phyloP scores from a whole-genome alignment of 37 sponge, comb jelly and placozoan species.

The Eunapius fragilis region DNA sequence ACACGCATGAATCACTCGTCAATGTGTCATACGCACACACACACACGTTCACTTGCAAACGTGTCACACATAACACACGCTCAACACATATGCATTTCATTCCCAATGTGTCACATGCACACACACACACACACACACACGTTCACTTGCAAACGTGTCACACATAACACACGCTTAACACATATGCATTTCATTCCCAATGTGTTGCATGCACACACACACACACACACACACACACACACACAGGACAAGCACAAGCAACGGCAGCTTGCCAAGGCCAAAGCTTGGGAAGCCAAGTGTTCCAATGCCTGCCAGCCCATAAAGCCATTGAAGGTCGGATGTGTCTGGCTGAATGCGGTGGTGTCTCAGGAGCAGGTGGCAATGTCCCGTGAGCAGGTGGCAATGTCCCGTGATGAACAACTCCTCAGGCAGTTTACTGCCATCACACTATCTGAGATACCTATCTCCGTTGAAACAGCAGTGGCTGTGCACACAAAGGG shows the following conservation, averaged over 20 bases:
- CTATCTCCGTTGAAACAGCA: constrained; percentile 12
- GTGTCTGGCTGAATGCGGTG: constrained; percentile 41
- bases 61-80: not conserved
- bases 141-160: no score
- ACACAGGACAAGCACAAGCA: constrained; percentile 1
- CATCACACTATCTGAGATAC: constrained; percentile 28
- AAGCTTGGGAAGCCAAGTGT: constrained; percentile 86
- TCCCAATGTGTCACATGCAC: not conserved
- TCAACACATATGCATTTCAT: not conserved
- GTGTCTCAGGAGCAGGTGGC: not conserved
- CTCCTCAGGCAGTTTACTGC: constrained; percentile 45
- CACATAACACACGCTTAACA: not conserved
- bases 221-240: not conserved
- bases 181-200: no score
- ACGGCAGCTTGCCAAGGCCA: constrained; percentile 61
- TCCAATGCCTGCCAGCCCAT: constrained; percentile 60
- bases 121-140: not conserved
- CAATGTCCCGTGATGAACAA: constrained; percentile 18
- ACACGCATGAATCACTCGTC: no score
- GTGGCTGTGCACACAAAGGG: not conserved
- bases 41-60: not conserved
- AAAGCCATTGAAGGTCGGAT: constrained; percentile 69
- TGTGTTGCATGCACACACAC: not conserved
- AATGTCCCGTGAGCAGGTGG: not conserved
- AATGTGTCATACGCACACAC: not conserved